Conservation (phyloP, 2,113 vertebrate genomes). For the Seriola aureovittata region DNA sequence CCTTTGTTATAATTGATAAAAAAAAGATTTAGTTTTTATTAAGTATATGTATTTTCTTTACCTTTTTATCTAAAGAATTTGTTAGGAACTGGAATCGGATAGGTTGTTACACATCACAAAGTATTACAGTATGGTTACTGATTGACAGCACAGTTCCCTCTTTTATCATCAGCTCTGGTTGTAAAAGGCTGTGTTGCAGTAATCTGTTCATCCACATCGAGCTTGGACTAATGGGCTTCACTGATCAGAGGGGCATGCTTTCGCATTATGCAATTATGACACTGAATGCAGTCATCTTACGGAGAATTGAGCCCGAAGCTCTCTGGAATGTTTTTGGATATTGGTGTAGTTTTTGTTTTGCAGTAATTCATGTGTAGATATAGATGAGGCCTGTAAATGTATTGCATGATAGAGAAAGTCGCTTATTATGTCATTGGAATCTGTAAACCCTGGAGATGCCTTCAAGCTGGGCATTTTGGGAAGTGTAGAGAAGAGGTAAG, state of each 20-base stretch:
- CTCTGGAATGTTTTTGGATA: slow-evolving; percentile 27
- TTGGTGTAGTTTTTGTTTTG: background rate
- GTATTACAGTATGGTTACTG: slow-evolving; percentile 65
- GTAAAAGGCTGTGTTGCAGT: slow-evolving; percentile 56
- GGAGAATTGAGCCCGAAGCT: slow-evolving; percentile 32
- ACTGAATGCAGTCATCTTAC: slow-evolving; percentile 28
- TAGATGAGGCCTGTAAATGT: background rate
- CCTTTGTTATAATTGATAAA: background rate
- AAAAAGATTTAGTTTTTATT: background rate
- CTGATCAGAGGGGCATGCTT: slow-evolving; percentile 39
- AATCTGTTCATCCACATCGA: slow-evolving; percentile 25
- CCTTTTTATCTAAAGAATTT: background rate
- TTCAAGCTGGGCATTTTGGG: slow-evolving; percentile 70
- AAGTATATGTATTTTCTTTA: too few relatives aligned
- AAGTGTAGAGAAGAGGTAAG: slow-evolving; percentile 74
- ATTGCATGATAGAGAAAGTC: background rate
- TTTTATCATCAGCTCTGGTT: slow-evolving; percentile 30
- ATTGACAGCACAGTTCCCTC: slow-evolving; percentile 61
- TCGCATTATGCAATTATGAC: slow-evolving; percentile 47
- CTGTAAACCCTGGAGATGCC: slow-evolving; percentile 51
- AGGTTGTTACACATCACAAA: background rate
- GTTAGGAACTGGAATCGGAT: background rate
- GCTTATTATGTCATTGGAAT: slow-evolving; percentile 40
- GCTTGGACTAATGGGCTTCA: slow-evolving; percentile 40
- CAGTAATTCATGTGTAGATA: background rate